A percentile compares a stretch with the other conserved stretches of the same genome.
These are phyloP conservation scores for Brachystomella parvula DNA, from an alignment of 1,140 invertebrate species.

Conservation along the genomic window DNA sequence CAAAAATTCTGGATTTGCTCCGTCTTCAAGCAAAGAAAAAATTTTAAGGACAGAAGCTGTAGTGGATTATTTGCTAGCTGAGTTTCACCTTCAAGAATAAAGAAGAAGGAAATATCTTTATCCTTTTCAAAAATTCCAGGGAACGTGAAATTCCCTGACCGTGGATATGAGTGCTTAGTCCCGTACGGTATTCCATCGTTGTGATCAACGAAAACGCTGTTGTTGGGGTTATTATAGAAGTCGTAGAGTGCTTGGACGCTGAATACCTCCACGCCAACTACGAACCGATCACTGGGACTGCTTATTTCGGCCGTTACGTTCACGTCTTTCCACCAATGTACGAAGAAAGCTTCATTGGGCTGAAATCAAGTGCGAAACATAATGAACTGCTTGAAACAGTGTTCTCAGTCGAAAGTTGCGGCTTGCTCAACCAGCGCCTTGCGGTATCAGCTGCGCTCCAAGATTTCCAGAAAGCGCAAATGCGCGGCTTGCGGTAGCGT, in stretches of 20 bases:
- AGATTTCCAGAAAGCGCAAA: too few relatives aligned
- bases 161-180: slow-evolving; percentile 8
- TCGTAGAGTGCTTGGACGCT: background rate
- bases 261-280: background rate
- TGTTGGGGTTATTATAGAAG: background rate
- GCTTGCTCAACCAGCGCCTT: too few relatives aligned
- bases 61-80: background rate
- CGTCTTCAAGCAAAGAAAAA: background rate
- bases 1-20: background rate
- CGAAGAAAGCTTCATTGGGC: background rate
- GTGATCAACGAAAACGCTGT: background rate
- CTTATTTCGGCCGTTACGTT: background rate
- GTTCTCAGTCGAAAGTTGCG: too few relatives aligned
- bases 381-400: too few relatives aligned
- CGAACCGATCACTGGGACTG: background rate
- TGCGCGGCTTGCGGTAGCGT: too few relatives aligned
- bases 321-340: background rate
- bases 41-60: background rate
- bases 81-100: slow-evolving; percentile 12
- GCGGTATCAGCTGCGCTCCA: too few relatives aligned
- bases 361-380: too few relatives aligned
- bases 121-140: slow-evolving; percentile 8
- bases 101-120: slow-evolving; percentile 8
- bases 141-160: slow-evolving; percentile 7
- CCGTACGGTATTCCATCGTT: background rate